Evolutionary conservation across 2,113 vertebrate genomes (phyloP), one percentile per base, ranked within the genome.

Genomic region (Bambusicola thoracicus): DNA sequence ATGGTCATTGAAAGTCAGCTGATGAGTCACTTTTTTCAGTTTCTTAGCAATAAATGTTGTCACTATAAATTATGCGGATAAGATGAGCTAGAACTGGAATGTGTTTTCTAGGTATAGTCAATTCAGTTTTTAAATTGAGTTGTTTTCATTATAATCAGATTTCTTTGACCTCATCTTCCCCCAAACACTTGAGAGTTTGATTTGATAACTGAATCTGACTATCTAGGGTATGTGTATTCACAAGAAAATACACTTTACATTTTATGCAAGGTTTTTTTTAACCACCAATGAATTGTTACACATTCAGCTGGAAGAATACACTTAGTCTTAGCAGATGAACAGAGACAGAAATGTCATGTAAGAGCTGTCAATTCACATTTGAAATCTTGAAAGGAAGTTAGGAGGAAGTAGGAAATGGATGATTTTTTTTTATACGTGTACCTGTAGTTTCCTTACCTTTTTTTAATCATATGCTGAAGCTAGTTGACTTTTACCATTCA

Each of bases 21-120:
- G 83, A 94, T 1, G 5, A 56, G 93, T 97, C 93, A 91, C 68
- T 96, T 94, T 96, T 94, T 90, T 82, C 92, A 94, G 51, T 87
- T 95, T 90, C 72, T 15, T 78, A 1, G 7, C 48, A 74, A 62
- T 90, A 93, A 92, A 82, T 92, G 51, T 41, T 72, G 58, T 66
- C 82, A 34, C 38, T 93, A 74, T 92, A 78, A 92, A 63, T 78
- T 82, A 59, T 20, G 0, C 48, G 61, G 83, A 63, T 69, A 38
- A 9, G 73, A 59, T 72, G 46, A 38, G 6, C 38, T 15, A 43
- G 49, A 25, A 29, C 62, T 81, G 73, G 11, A 3, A 80, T 68
- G 43, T 44, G 30, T 94, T 94, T 91, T 76, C 73, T 59, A 29
- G 63, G 27, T 81, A 43, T 76, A 81, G 34, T 34, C 44, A 18